Conservation (phyloP, 2,888 invertebrate genomes). For the Choristoneura rosaceana region DNA sequence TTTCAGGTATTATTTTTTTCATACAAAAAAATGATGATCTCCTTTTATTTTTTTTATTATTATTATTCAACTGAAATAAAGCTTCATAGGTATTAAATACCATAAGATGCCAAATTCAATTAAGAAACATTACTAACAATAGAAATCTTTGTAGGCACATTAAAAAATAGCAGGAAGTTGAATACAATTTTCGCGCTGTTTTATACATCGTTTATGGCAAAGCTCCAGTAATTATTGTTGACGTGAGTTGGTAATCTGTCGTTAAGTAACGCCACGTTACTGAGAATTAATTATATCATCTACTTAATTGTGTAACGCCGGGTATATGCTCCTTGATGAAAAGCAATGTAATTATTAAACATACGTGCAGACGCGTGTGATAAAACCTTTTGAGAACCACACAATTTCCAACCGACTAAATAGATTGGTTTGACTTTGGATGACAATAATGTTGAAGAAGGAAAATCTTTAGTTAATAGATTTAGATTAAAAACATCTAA, state of each 20-base stretch:
- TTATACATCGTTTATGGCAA: constrained; percentile 35
- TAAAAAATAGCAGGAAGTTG: constrained; percentile 12
- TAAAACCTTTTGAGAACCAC: background rate
- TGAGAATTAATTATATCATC: constrained; percentile 38
- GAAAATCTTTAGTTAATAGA: too few species aligned
- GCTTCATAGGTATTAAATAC: too few species aligned
- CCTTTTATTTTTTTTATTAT: too few species aligned
- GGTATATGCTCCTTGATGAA: constrained; percentile 6
- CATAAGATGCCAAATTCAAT: background rate
- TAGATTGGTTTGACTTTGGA: background rate
- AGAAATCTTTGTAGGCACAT: background rate
- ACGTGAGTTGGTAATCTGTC: constrained; percentile 39
- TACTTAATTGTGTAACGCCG: constrained; percentile 15
- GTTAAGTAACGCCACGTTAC: constrained; percentile 40
- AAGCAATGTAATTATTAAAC: constrained; percentile 8
- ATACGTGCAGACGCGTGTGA: background rate
- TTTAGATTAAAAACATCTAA: too few species aligned
- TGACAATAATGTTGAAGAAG: too few species aligned
- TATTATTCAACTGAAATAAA: too few species aligned
- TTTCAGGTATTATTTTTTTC: too few species aligned
- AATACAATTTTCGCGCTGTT: constrained; percentile 35
- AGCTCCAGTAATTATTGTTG: constrained; percentile 40
- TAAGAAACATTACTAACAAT: background rate
- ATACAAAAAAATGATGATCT: too few species aligned
- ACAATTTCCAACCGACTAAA: background rate